Conservation (phyloP, 2,797 vertebrate genomes). For the Kryptolebias ocellatus region DNA sequence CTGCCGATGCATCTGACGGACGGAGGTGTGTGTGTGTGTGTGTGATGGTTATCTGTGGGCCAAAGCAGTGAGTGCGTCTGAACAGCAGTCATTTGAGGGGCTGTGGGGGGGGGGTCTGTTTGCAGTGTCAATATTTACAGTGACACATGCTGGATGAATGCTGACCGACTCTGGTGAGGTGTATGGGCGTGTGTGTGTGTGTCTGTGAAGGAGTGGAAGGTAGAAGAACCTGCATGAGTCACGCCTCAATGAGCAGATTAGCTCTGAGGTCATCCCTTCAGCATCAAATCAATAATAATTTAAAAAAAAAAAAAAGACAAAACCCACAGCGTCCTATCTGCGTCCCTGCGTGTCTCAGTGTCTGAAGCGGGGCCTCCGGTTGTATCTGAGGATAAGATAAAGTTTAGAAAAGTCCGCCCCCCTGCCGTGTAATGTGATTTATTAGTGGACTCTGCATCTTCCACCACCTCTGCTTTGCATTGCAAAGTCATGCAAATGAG, state of each 20-base stretch:
- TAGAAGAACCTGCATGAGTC: constrained; percentile 38
- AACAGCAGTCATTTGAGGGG: constrained; percentile 61
- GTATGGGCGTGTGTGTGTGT: constrained; percentile 28
- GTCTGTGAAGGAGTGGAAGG: constrained; percentile 22
- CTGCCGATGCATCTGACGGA: constrained; percentile 8
- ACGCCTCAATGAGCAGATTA: constrained; percentile 42
- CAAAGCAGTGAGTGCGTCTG: constrained; percentile 59
- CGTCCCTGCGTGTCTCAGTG: not conserved
- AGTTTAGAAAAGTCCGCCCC: constrained; percentile 36
- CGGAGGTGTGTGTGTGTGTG: not conserved
- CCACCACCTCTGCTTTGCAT: constrained; percentile 64
- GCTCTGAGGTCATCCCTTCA: constrained; percentile 17
- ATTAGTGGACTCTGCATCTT: constrained; percentile 24
- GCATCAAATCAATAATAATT: not conserved
- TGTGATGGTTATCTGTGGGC: constrained; percentile 62
- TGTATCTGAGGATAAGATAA: constrained; percentile 12
- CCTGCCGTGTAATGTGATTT: constrained; percentile 19
- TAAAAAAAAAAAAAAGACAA: not conserved
- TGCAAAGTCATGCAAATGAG: constrained; percentile 75
- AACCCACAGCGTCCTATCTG: not conserved
- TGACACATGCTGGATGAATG: constrained; percentile 68
- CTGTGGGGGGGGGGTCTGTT: constrained; percentile 64
- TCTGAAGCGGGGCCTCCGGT: not conserved
- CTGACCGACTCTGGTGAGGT: constrained; percentile 54
- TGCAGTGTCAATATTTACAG: constrained; percentile 80